Evolutionary conservation across 2,797 vertebrate species (phyloP), one percentile per base, ranked within the genome.

Genomic region (Ptychobarbus kaznakovi): DNA sequence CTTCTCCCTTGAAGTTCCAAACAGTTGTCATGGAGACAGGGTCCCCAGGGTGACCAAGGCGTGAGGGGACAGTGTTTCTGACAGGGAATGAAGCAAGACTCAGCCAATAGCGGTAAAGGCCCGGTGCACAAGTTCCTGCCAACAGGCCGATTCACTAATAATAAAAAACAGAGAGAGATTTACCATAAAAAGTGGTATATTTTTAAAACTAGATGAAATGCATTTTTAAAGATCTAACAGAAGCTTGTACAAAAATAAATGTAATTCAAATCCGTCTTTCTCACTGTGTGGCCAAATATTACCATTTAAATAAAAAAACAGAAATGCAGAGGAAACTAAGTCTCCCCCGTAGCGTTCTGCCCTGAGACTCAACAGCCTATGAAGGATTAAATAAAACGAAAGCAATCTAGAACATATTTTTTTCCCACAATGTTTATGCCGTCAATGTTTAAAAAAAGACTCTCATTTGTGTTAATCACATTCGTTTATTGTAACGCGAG

Each of bases 1-100:
- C 94, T 96, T 66, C 86, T 94, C n/a, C 93, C 94, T 2, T 93
- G 95, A 87, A 22, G 93, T 53, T 96, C 94, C 1, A 69, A 91
- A 89, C 96, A 96, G 92, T 93, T 94, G 91, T 96, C 96, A 3
- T 91, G 93, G 86, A 94, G 51, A 87, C 96, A 97, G 20, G 89
- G 91, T 1, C 96, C 94, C 96, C 96, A 97, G 1, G 73, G 79
- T 0, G 94, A 93, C 96, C 96, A 97, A 73, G 91, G 80, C 16
- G 95, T 96, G 6, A 96, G 92, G 12, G 92, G 65, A 4, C 96
- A 97, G 84, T 94, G 91, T 0, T 91, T 92, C 0, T 92, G 92
- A 82, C 96, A 97, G 0, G 92, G 95, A 85, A 95, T 61, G 61
- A 86, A 92, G 91, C 96, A 97, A 58, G 93, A 87, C 92, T 96